Evolutionary conservation across 2,113 vertebrate genomes (phyloP).

Genomic region (Dromaius novaehollandiae): DNA sequence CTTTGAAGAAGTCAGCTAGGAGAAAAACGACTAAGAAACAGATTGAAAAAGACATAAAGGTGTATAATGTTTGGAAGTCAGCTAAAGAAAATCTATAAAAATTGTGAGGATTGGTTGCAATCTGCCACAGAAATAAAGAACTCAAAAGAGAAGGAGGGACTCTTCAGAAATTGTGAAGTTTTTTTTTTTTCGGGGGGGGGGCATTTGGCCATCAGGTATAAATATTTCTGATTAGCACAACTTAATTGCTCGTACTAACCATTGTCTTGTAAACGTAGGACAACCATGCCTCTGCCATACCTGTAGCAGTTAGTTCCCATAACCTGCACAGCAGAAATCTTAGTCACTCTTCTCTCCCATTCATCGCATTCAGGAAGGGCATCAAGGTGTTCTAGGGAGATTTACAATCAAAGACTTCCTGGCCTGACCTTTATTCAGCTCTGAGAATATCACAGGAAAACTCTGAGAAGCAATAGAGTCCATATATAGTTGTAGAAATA

Average conservation of each 20-base stretch:
- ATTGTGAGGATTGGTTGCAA: not conserved
- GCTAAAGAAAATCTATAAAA: not conserved
- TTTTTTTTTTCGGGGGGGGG: not conserved
- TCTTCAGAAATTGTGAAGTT: not conserved
- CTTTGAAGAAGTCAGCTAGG: not conserved
- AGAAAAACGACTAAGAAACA: not conserved
- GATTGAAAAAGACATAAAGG: not conserved
- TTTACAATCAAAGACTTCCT: slow-evolving; percentile 56
- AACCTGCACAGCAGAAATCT: not conserved
- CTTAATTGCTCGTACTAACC: not conserved
- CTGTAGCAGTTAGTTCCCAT: not conserved
- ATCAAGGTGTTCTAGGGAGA: slow-evolving; percentile 42
- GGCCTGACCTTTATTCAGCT: slow-evolving; percentile 34
- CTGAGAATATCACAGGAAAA: not conserved
- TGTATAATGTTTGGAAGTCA: not conserved
- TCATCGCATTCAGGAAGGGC: slow-evolving; percentile 27
- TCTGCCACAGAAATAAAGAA: rapidly evolving
- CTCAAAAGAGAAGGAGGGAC: not conserved
- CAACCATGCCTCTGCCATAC: not conserved
- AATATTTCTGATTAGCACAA: not conserved
- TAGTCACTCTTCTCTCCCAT: not conserved
- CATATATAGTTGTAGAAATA: slow-evolving; percentile 45
- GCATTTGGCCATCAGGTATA: rapidly evolving
- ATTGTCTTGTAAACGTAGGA: not conserved
- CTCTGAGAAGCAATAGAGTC: not conserved